Percentiles rank a stretch among this genome's conserved stretches.
These are phyloP conservation scores for Caenorhabditis inopinata DNA, from an alignment of 1,140 invertebrate genomes.

Conservation along the genomic window DNA sequence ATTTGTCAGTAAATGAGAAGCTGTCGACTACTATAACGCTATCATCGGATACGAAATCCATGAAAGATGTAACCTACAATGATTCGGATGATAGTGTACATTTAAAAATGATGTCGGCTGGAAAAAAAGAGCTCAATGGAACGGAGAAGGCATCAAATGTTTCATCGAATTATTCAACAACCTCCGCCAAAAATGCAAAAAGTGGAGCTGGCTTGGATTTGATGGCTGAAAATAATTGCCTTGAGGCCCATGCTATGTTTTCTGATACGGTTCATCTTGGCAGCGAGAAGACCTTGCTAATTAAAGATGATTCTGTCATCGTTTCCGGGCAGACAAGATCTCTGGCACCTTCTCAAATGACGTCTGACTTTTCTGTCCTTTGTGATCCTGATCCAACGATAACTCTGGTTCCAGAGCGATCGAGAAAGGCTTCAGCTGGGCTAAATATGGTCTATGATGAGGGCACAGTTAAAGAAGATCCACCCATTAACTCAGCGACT, in stretches of 20 bases:
- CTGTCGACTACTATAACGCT: not conserved
- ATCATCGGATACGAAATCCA: not conserved
- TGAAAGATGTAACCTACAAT: not conserved
- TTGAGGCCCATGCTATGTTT: slow-evolving; percentile 28
- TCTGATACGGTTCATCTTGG: slow-evolving; percentile 24
- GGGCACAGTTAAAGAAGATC: too few species aligned
- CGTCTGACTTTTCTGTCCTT: not conserved
- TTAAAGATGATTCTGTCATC: not conserved
- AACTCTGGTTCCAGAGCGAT: not conserved
- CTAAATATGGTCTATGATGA: not conserved
- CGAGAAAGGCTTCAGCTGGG: not conserved
- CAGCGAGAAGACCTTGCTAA: not conserved
- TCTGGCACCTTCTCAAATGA: not conserved
- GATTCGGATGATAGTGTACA: not conserved
- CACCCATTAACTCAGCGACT: too few species aligned
- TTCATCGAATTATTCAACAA: not conserved
- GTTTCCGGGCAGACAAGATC: not conserved
- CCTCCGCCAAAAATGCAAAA: not conserved
- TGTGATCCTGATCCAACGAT: slow-evolving; percentile 23
- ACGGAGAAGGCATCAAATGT: not conserved
- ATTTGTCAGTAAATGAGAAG: not conserved
- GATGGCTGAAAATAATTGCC: slow-evolving; percentile 5
- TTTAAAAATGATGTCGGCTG: not conserved
- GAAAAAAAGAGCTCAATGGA: not conserved
- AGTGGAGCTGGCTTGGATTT: not conserved